These are phyloP conservation scores for Catocala sponsa DNA, from an alignment of 2,888 invertebrate species.

Conservation along the genomic window DNA sequence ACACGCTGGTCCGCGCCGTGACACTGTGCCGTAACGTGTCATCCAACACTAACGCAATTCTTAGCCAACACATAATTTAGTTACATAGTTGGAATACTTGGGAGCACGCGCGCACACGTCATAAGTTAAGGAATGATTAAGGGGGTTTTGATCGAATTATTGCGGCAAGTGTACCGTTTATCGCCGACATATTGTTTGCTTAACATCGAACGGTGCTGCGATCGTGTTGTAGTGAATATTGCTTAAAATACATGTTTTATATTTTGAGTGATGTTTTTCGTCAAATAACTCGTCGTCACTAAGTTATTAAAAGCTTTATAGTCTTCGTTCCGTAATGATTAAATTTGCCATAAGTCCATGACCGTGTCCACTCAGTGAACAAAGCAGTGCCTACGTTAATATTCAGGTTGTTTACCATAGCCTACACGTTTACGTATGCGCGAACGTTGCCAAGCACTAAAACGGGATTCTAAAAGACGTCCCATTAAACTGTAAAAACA, in stretches of 20 bases:
- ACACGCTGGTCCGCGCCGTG: slow-evolving; percentile 31
- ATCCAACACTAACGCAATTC: slow-evolving; percentile 47
- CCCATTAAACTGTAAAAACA: slow-evolving; percentile 56
- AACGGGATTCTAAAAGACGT: slow-evolving; percentile 51
- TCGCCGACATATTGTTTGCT: slow-evolving; percentile 37
- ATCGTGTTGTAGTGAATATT: neutral
- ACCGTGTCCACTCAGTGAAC: too few species aligned
- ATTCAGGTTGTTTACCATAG: neutral
- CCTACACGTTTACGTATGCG: neutral
- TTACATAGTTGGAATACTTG: slow-evolving; percentile 51
- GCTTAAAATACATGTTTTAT: too few species aligned
- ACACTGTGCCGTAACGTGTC: slow-evolving; percentile 48
- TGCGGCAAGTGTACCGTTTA: slow-evolving; percentile 58
- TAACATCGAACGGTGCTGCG: slow-evolving; percentile 4
- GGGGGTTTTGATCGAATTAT: slow-evolving; percentile 64
- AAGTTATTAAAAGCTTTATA: neutral
- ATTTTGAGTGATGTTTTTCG: neutral
- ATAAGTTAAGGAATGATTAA: slow-evolving; percentile 60
- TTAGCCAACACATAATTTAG: slow-evolving; percentile 46
- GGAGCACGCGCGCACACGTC: slow-evolving; percentile 41
- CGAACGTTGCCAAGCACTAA: slow-evolving; percentile 50
- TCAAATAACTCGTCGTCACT: neutral
- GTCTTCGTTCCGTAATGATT: neutral
- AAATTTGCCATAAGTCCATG: neutral
- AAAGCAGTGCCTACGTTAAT: neutral